A percentile compares a stretch with the other conserved stretches of the same genome.
Conservation (phyloP, 2,888 invertebrate species). For the Lamproptera curius region DNA sequence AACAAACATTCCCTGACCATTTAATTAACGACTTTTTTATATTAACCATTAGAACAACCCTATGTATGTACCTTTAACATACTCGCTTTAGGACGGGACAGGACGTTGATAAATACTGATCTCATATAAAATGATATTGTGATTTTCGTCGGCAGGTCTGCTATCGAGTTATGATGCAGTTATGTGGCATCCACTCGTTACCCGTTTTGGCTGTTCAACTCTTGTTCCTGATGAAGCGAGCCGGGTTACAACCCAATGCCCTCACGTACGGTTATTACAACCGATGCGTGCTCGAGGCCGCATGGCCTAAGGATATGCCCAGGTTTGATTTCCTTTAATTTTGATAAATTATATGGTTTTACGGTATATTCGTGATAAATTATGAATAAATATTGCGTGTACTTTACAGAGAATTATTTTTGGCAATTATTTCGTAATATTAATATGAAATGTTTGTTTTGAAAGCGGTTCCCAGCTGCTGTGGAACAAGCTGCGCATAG, state of each 20-base stretch:
- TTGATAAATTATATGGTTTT: too few species aligned
- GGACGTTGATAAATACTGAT: not conserved
- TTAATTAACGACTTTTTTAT: too few species aligned
- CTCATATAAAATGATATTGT: not conserved
- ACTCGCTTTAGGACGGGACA: too few species aligned
- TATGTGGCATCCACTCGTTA: conserved; percentile 96
- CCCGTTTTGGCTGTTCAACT: conserved; percentile 96
- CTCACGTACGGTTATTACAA: conserved; percentile 95
- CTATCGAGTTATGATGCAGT: conserved; percentile 98
- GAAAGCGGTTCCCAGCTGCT: conserved; percentile 87
- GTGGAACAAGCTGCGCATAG: conserved; percentile 96
- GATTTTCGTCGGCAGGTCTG: conserved; percentile 85
- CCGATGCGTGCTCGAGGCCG: conserved; percentile 93
- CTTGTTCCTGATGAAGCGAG: conserved; percentile 93
- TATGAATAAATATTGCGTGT: not conserved
- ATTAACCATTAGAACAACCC: too few species aligned
- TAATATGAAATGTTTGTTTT: too few species aligned
- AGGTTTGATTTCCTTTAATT: too few species aligned
- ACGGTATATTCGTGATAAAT: not conserved
- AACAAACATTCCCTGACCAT: too few species aligned
- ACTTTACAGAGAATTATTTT: not conserved
- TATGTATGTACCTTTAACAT: too few species aligned
- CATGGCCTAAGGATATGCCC: conserved; percentile 92
- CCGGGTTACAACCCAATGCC: conserved; percentile 97
- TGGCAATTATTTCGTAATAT: conserved; percentile 19